These are phyloP conservation scores for Drosophila busckii DNA, from an alignment of 1,140 invertebrate species.

Conservation along the genomic window DNA sequence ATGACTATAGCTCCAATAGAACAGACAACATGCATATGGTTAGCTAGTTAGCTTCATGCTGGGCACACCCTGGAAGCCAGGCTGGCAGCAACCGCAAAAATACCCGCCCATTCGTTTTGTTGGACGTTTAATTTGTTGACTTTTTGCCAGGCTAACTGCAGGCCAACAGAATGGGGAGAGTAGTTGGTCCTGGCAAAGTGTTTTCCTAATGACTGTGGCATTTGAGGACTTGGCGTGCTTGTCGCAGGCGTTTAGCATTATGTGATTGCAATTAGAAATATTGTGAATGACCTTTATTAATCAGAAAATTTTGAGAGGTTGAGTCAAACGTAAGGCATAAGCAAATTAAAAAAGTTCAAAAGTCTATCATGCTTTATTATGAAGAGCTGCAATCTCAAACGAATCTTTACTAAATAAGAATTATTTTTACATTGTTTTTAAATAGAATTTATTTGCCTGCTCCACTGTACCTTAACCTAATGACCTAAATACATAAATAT, in stretches of 20 bases:
- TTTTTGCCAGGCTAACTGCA: slow-evolving; percentile 22
- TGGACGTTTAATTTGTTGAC: slow-evolving; percentile 43
- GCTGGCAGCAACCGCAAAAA: slow-evolving; percentile 11
- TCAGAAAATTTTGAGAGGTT: neutral
- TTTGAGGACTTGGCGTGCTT: slow-evolving; percentile 33
- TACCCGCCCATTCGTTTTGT: slow-evolving; percentile 20
- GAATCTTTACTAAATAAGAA: neutral
- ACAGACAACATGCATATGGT: slow-evolving; percentile 68
- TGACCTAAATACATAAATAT: slow-evolving; percentile 25
- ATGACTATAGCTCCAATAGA: slow-evolving; percentile 21
- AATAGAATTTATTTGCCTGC: neutral
- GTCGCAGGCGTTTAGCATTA: slow-evolving; percentile 31
- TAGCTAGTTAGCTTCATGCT: slow-evolving; percentile 52
- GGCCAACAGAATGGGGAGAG: slow-evolving; percentile 18
- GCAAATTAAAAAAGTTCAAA: neutral
- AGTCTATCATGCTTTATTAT: neutral
- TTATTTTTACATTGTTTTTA: neutral
- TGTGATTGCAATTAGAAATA: slow-evolving; percentile 57
- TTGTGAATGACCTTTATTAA: slow-evolving; percentile 12
- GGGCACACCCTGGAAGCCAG: slow-evolving; percentile 56
- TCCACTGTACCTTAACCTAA: slow-evolving; percentile 30
- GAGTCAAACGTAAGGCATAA: neutral
- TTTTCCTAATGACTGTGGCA: slow-evolving; percentile 58
- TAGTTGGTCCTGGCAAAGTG: neutral
- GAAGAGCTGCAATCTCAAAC: neutral